Percentiles rank a stretch among this genome's conserved stretches.
Conservation (phyloP, 2,888 invertebrate genomes). For the Volucella zonaria region DNA sequence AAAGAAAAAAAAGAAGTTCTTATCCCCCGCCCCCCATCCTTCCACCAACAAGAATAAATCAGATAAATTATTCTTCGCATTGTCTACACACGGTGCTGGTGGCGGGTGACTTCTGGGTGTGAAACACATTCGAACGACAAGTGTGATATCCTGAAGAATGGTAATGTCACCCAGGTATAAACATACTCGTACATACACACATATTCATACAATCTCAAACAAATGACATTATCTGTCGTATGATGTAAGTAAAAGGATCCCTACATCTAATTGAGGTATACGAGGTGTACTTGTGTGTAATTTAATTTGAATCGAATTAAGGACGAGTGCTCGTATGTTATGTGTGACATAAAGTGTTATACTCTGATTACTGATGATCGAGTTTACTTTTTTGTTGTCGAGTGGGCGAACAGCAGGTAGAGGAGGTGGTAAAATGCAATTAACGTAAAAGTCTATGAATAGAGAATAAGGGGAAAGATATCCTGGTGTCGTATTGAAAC, state of each 20-base stretch:
- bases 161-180: conserved; percentile 15
- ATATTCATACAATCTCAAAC: conserved; percentile 47
- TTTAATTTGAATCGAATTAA: conserved; percentile 65
- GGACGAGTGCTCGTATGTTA: not conserved
- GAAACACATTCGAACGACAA: not conserved
- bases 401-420: not conserved
- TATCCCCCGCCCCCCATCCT: not conserved
- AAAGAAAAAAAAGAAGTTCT: conserved; percentile 22
- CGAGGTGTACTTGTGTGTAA: conserved; percentile 7
- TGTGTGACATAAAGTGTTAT: conserved; percentile 50
- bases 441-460: conserved; percentile 32
- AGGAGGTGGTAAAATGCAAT: not conserved
- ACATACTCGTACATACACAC: conserved; percentile 25
- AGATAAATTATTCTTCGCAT: conserved; percentile 56
- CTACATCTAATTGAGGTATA: conserved; percentile 67
- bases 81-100: conserved; percentile 22
- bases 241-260: conserved; percentile 59
- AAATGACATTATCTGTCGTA: conserved; percentile 53
- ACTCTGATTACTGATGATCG: conserved; percentile 36
- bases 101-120: not conserved
- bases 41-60: conserved; percentile 20
- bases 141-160: conserved; percentile 44
- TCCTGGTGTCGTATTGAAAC: no score
- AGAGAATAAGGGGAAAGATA: conserved; percentile 28
- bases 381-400: not conserved